A percentile compares a stretch with the other conserved stretches of the same genome.
Evolutionary conservation across 2,888 invertebrate genomes (phyloP).

Genomic region (Drosophila greeni): DNA sequence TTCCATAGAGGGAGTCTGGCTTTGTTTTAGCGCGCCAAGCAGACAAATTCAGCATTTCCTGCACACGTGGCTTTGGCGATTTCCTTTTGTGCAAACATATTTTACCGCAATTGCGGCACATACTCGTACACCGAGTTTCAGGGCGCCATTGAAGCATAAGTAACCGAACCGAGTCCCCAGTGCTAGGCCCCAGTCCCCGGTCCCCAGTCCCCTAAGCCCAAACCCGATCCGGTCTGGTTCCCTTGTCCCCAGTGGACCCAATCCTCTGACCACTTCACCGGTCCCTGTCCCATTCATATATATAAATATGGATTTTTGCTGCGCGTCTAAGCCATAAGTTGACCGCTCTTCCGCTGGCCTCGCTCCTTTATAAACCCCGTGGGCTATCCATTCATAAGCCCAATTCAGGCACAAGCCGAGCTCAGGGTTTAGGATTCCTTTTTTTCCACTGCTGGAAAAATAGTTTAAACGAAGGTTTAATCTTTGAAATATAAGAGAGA

Average conservation of each 20-base stretch:
- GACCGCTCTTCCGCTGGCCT: constrained; percentile 34
- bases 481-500: not conserved
- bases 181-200: not conserved
- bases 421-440: constrained; percentile 35
- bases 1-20: constrained; percentile 11
- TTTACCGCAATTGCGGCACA: constrained; percentile 72
- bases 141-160: constrained; percentile 65
- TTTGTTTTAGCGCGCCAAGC: constrained; percentile 63
- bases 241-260: constrained; percentile 14
- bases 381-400: constrained; percentile 41
- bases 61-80: constrained; percentile 72
- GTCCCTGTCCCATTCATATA: constrained; percentile 38
- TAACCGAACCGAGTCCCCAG: constrained; percentile 42
- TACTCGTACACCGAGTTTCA: constrained; percentile 32
- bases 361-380: constrained; percentile 23
- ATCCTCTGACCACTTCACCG: constrained; percentile 14
- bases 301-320: constrained; percentile 56
- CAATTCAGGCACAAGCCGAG: constrained; percentile 42
- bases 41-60: constrained; percentile 71
- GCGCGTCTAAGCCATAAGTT: constrained; percentile 57
- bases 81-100: constrained; percentile 74
- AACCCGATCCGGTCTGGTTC: constrained; percentile 9
- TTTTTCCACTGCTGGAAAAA: constrained; percentile 11
- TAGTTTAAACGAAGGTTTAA: no score
- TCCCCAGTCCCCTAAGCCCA: constrained; percentile 12